Conservation (phyloP, 2,888 invertebrate species). For the Pecten maximus region DNA sequence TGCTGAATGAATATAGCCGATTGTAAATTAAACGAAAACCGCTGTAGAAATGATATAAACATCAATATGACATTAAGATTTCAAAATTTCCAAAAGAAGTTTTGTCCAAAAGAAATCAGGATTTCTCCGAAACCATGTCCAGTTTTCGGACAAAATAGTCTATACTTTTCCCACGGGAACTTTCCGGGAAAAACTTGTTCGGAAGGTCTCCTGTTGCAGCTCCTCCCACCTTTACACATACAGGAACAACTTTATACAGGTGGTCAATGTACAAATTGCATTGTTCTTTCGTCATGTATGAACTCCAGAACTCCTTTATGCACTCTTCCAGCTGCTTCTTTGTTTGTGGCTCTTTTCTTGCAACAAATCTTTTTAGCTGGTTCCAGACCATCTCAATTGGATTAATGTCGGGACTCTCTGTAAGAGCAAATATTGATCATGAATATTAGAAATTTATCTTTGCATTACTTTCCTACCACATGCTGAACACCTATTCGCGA, state of each 20-base stretch:
- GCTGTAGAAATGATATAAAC: no score
- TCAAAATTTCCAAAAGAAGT: no score
- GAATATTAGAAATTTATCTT: no score
- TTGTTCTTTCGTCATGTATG: slow-evolving; percentile 44
- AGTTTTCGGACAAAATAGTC: slow-evolving; percentile 44
- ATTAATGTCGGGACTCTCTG: slow-evolving; percentile 54
- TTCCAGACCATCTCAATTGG: slow-evolving; percentile 58
- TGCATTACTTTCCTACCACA: no score
- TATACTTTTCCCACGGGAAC: slow-evolving; percentile 49
- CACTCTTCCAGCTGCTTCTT: slow-evolving; percentile 38
- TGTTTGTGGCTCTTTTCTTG: slow-evolving; percentile 40
- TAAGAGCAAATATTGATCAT: no score
- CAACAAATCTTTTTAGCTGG: slow-evolving; percentile 44
- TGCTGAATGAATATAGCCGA: no score
- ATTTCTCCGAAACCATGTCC: no score
- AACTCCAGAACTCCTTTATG: slow-evolving; percentile 47
- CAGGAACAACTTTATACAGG: slow-evolving; percentile 54
- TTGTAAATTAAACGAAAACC: no score
- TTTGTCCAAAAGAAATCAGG: no score
- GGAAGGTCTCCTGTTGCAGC: slow-evolving; percentile 51
- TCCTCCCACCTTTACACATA: slow-evolving; percentile 48
- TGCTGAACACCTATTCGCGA: no score
- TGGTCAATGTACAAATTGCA: slow-evolving; percentile 55
- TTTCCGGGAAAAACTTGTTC: slow-evolving; percentile 47
- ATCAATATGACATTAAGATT: no score